A percentile compares a stretch with the other conserved stretches of the same genome.
phyloP scores from a whole-genome alignment of 2,113 vertebrate species.

The Salminus brasiliensis region DNA sequence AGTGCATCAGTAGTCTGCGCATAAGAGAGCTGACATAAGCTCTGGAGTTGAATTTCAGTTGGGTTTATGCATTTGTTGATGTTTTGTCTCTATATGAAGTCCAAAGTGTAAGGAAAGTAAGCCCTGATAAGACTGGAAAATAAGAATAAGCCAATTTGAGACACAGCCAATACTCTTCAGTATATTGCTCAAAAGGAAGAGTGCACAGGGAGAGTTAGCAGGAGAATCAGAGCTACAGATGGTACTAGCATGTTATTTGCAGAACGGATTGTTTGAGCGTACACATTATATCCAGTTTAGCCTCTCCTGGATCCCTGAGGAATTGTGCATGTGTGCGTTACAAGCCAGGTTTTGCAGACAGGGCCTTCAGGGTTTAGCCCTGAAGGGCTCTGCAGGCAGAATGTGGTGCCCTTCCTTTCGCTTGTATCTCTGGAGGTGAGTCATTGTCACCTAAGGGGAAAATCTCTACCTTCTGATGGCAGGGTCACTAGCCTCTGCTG shows the following conservation, averaged over 20 bases:
- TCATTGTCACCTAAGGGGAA: neutral
- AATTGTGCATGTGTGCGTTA: neutral
- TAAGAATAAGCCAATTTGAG: neutral
- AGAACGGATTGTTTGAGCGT: neutral
- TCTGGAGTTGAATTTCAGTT: no score
- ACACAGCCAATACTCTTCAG: neutral
- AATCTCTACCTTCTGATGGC: neutral
- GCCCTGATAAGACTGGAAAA: neutral
- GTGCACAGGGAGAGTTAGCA: neutral
- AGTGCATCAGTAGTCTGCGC: no score
- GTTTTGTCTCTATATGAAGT: no score
- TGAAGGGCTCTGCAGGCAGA: conserved; percentile 29
- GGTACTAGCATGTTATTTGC: neutral
- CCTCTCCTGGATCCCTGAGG: neutral
- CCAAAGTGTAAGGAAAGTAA: neutral
- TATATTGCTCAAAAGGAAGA: neutral
- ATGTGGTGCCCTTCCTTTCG: conserved; percentile 37
- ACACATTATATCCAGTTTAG: no score
- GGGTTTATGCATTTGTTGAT: no score
- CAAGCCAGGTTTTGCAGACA: neutral
- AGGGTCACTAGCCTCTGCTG: conserved; percentile 21
- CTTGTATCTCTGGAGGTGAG: conserved; percentile 15
- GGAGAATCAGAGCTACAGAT: neutral
- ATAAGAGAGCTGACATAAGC: no score
- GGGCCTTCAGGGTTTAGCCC: conserved; percentile 25